phyloP scores from a whole-genome alignment of 2,888 invertebrate species.

The Eupithecia abbreviata region DNA sequence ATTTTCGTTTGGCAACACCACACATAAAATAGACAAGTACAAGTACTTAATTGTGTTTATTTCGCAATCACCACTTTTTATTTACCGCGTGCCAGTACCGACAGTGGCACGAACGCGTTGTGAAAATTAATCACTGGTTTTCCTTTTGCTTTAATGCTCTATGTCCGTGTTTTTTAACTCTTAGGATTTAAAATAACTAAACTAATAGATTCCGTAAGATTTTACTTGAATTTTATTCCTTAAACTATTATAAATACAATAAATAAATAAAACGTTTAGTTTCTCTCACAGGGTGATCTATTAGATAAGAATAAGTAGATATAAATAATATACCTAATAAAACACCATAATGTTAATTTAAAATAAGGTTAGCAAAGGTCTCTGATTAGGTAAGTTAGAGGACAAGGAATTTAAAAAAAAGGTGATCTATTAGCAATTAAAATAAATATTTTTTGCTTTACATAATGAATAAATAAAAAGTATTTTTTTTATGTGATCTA shows the following conservation, averaged over 20 bases:
- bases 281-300: not conserved
- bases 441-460: not conserved
- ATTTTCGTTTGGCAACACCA: slow-evolving; percentile 29
- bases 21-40: slow-evolving; percentile 39
- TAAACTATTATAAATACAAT: not conserved
- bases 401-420: not conserved
- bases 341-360: no score
- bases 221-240: not conserved
- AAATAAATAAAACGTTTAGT: not conserved
- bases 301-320: not conserved
- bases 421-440: not conserved
- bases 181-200: not conserved
- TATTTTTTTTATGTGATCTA: not conserved
- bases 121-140: slow-evolving; percentile 62
- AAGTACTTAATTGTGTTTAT: slow-evolving; percentile 48
- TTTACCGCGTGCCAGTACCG: slow-evolving; percentile 47
- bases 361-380: no score
- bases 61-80: slow-evolving; percentile 57
- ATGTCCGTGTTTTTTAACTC: slow-evolving; percentile 27
- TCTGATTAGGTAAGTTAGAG: no score
- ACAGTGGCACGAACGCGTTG: slow-evolving; percentile 50
- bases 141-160: slow-evolving; percentile 50
- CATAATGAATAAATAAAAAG: not conserved
- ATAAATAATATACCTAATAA: no score
- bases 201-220: not conserved